phyloP scores from a whole-genome alignment of 2,113 vertebrate genomes.

The Spea bombifrons region DNA sequence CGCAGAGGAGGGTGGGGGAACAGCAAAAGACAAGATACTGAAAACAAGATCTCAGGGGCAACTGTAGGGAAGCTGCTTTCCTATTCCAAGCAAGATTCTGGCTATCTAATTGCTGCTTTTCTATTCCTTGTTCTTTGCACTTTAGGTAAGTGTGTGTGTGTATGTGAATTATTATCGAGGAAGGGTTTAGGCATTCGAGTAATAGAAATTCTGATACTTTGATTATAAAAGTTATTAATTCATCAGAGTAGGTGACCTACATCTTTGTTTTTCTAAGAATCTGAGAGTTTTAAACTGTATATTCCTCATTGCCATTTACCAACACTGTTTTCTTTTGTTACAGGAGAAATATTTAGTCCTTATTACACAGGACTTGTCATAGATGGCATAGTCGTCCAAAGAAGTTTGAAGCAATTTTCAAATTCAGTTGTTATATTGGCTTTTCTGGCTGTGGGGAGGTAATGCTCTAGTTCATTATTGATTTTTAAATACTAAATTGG shows the following conservation, averaged over 20 bases:
- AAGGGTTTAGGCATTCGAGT: too few relatives aligned
- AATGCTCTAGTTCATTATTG: constrained; percentile 47
- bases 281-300: too few relatives aligned
- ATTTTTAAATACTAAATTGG: neutral
- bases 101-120: constrained; percentile 75
- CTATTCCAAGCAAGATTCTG: constrained; percentile 79
- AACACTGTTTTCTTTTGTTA: constrained; percentile 20
- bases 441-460: constrained; percentile 81
- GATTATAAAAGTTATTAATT: too few relatives aligned
- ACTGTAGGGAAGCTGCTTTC: constrained; percentile 83
- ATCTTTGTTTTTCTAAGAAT: too few relatives aligned
- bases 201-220: too few relatives aligned
- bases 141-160: constrained; percentile 76
- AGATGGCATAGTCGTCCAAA: constrained; percentile 83
- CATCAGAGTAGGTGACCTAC: too few relatives aligned
- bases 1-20: constrained; percentile 51
- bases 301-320: constrained; percentile 3
- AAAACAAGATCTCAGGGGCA: constrained; percentile 68
- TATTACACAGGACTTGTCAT: constrained; percentile 87
- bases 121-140: constrained; percentile 83
- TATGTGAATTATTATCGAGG: too few relatives aligned
- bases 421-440: constrained; percentile 71
- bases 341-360: constrained; percentile 89
- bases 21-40: constrained; percentile 11
- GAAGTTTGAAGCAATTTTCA: constrained; percentile 84